phyloP scores from a whole-genome alignment of 2,797 vertebrate genomes.

The Chaetophractus vellerosus region DNA sequence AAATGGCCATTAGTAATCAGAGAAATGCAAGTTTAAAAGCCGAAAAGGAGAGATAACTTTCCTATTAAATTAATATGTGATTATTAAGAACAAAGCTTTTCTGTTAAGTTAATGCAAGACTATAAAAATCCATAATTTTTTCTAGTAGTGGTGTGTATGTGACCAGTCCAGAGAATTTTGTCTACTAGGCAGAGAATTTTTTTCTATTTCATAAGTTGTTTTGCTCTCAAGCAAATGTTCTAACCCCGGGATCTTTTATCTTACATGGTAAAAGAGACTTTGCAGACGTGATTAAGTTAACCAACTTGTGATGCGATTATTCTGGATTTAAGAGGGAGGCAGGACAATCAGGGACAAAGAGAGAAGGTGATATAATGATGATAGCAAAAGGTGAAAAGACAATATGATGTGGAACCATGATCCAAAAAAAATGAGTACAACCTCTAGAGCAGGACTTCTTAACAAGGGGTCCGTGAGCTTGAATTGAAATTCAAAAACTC shows the following conservation, averaged over 20 bases:
- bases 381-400: not conserved
- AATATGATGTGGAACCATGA: not conserved
- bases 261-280: not conserved
- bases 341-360: not conserved
- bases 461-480: too few relatives aligned
- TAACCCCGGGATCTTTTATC: rapidly evolving
- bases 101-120: not conserved
- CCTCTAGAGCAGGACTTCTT: not conserved
- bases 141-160: not conserved
- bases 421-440: not conserved
- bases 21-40: not conserved
- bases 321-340: not conserved
- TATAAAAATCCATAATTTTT: not conserved
- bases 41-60: not conserved
- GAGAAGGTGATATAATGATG: not conserved
- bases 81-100: not conserved
- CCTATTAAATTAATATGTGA: not conserved
- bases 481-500: too few relatives aligned
- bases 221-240: not conserved
- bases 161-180: not conserved
- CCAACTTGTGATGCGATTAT: not conserved
- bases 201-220: not conserved
- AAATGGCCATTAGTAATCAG: not conserved
- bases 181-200: not conserved
- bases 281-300: not conserved